Evolutionary conservation across 2,797 vertebrate genomes (phyloP).

Genomic region (Varecia variegata): DNA sequence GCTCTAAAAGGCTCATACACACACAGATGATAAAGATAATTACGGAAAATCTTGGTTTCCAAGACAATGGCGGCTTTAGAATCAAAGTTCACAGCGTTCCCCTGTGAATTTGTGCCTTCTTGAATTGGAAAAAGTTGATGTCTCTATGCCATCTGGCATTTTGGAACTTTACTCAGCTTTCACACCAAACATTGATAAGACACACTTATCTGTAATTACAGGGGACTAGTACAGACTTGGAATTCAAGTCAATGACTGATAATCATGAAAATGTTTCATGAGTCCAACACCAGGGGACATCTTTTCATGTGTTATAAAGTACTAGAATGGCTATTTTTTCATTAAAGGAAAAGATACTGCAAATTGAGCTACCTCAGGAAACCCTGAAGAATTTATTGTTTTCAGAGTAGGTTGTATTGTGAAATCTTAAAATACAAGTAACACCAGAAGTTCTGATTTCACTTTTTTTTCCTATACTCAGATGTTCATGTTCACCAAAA

Average conservation of each 20-base stretch:
- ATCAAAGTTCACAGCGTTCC: constrained; percentile 7
- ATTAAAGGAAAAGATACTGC: not conserved
- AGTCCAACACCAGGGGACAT: not conserved
- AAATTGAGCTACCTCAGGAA: not conserved
- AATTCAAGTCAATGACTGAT: not conserved
- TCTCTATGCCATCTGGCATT: not conserved
- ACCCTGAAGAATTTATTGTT: not conserved
- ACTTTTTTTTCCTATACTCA: not conserved
- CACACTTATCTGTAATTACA: not conserved
- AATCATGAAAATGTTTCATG: not conserved
- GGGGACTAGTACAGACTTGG: not conserved
- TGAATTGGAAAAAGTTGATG: not conserved
- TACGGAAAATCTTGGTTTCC: constrained; percentile 22
- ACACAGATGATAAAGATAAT: not conserved
- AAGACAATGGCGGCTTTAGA: constrained; percentile 16
- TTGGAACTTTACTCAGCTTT: not conserved
- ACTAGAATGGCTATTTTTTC: not conserved
- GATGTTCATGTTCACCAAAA: not conserved
- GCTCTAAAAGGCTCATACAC: not conserved
- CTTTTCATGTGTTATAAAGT: not conserved
- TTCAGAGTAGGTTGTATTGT: not conserved
- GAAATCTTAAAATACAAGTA: not conserved
- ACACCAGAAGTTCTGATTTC: not conserved
- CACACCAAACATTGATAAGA: not conserved
- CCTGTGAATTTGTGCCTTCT: not conserved